Percentiles rank a stretch among this genome's conserved stretches.
phyloP scores from a whole-genome alignment of 2,797 vertebrate genomes.

The Ceryle rudis region DNA sequence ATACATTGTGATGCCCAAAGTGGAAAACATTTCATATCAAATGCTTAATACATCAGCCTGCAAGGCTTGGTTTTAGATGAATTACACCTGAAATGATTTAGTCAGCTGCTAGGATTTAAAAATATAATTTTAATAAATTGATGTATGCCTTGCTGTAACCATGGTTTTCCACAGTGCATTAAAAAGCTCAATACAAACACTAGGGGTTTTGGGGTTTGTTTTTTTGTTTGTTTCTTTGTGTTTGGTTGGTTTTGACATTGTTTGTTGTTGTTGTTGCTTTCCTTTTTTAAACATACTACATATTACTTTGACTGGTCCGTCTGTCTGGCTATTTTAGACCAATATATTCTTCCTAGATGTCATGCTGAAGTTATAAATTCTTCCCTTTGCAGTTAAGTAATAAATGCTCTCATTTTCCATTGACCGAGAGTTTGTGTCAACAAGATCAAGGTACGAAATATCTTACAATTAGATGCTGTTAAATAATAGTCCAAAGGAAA shows the following conservation, averaged over 20 bases:
- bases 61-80: constrained; percentile 35
- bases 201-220: background rate
- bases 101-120: constrained; percentile 51
- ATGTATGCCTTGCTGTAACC: constrained; percentile 26
- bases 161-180: background rate
- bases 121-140: constrained; percentile 55
- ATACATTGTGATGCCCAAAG: background rate
- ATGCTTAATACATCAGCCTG: constrained; percentile 52
- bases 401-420: background rate
- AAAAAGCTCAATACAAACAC: constrained; percentile 24
- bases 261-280: background rate
- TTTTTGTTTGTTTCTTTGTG: background rate
- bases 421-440: background rate
- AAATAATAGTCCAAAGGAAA: background rate
- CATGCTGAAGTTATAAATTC: background rate
- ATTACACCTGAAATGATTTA: constrained; percentile 65
- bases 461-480: background rate
- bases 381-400: background rate
- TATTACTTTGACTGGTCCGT: background rate
- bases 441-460: background rate
- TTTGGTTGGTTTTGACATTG: too few relatives aligned
- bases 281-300: background rate
- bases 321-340: background rate
- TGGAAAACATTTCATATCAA: constrained; percentile 42
- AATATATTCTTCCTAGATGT: background rate